phyloP scores from a whole-genome alignment of 2,888 invertebrate genomes.

The Druceiella hillmani region DNA sequence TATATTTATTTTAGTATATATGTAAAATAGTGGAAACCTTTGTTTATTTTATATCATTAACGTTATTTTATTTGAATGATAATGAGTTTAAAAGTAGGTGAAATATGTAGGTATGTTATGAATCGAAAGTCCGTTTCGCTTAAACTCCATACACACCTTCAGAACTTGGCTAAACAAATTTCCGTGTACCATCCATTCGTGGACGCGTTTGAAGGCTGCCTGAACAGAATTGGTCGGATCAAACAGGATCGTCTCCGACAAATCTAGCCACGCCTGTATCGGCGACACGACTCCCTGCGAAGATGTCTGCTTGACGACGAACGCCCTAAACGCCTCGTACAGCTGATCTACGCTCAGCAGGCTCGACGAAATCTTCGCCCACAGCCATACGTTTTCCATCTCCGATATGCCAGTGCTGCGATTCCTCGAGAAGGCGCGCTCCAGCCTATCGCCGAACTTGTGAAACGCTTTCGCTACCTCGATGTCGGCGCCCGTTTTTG shows the following conservation, averaged over 20 bases:
- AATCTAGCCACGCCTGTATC: slow-evolving; percentile 49
- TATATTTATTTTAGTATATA: no score
- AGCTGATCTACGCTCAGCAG: slow-evolving; percentile 58
- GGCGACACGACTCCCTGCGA: slow-evolving; percentile 40
- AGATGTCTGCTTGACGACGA: slow-evolving; percentile 43
- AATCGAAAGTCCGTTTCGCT: no score
- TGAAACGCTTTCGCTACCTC: slow-evolving; percentile 55
- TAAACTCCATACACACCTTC: slow-evolving; percentile 48
- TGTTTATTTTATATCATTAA: no score
- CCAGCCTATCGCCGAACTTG: slow-evolving; percentile 48
- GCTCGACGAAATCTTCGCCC: slow-evolving; percentile 57
- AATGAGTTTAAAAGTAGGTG: no score
- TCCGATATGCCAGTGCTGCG: slow-evolving; percentile 29
- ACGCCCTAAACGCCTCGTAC: slow-evolving; percentile 61
- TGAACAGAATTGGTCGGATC: slow-evolving; percentile 57
- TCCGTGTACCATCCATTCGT: slow-evolving; percentile 56
- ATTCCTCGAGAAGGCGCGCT: slow-evolving; percentile 30
- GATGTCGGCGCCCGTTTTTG: slow-evolving; percentile 45
- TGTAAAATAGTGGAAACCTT: no score
- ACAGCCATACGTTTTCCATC: slow-evolving; percentile 50
- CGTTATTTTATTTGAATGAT: no score
- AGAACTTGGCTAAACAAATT: no score
- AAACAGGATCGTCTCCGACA: slow-evolving; percentile 59
- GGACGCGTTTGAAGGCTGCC: slow-evolving; percentile 52
- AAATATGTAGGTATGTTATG: no score